Evolutionary conservation across 2,797 vertebrate species (phyloP).

Genomic region (Furcifer pardalis): DNA sequence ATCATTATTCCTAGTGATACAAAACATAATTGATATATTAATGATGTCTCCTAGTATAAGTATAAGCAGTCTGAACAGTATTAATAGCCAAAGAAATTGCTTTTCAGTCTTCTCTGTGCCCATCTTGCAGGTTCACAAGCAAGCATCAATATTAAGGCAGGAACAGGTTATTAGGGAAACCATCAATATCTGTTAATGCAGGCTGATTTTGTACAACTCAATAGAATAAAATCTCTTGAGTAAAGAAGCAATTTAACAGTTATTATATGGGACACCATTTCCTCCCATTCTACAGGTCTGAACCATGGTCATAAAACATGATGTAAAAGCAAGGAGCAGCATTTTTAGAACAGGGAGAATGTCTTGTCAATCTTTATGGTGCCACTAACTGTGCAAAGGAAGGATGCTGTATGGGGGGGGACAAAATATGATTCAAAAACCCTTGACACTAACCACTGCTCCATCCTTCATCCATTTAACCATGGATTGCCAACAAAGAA

Average conservation of each 20-base stretch:
- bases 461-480: not conserved
- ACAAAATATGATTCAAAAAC: too few relatives aligned
- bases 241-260: not conserved
- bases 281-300: not conserved
- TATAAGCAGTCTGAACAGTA: not conserved
- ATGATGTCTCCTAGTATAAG: not conserved
- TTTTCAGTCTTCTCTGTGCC: slow-evolving; percentile 14
- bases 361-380: not conserved
- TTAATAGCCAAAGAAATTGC: not conserved
- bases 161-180: not conserved
- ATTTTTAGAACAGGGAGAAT: not conserved
- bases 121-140: not conserved
- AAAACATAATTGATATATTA: not conserved
- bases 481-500: not conserved
- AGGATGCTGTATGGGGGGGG: too few relatives aligned
- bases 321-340: not conserved
- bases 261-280: not conserved
- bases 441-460: not conserved
- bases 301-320: not conserved
- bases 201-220: not conserved
- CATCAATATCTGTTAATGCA: not conserved
- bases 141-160: not conserved
- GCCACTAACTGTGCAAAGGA: not conserved
- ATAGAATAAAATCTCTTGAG: not conserved
- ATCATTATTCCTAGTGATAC: not conserved